Evolutionary conservation across 2,888 invertebrate genomes (phyloP).

Genomic region (Sturmia bella): DNA sequence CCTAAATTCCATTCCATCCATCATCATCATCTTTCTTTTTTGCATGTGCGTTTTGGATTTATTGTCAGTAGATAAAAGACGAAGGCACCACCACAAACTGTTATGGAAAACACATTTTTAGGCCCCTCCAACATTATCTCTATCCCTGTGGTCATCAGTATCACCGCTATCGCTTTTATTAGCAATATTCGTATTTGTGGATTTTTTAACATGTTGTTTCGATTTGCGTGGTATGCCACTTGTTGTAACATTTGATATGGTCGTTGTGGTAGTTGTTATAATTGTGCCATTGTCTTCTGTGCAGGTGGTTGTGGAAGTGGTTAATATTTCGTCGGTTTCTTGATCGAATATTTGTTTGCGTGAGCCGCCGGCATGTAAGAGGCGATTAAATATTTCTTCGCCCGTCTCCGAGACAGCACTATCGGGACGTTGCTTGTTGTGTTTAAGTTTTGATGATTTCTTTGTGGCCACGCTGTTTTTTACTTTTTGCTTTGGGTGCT

Average conservation of each 20-base stretch:
- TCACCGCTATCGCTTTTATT: slow-evolving; percentile 28
- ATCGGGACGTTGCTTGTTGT: not conserved
- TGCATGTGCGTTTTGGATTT: slow-evolving; percentile 5
- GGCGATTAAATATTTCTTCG: slow-evolving; percentile 76
- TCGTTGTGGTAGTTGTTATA: slow-evolving; percentile 79
- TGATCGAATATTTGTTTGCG: slow-evolving; percentile 76
- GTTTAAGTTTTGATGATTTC: slow-evolving; percentile 35
- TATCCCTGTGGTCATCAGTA: not conserved
- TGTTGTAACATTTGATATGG: slow-evolving; percentile 79
- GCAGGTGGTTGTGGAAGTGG: slow-evolving; percentile 78
- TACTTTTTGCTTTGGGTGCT: slow-evolving; percentile 27
- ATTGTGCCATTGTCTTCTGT: slow-evolving; percentile 75
- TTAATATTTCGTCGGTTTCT: slow-evolving; percentile 75
- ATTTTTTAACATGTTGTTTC: slow-evolving; percentile 70
- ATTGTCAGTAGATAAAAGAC: not conserved
- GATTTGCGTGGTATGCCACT: slow-evolving; percentile 77
- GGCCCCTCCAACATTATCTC: slow-evolving; percentile 26
- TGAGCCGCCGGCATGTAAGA: slow-evolving; percentile 75
- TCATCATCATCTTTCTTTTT: slow-evolving; percentile 9
- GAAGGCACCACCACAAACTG: slow-evolving; percentile 36
- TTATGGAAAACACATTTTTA: slow-evolving; percentile 40
- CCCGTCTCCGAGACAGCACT: slow-evolving; percentile 71
- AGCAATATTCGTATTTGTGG: slow-evolving; percentile 30
- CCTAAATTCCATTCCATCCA: slow-evolving; percentile 36
- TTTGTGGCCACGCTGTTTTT: slow-evolving; percentile 23